A percentile compares a stretch with the other conserved stretches of the same genome.
These are phyloP conservation scores for Parazoanthus swiftii DNA, from an alignment of 92 coral and sea anemone species.

Conservation along the genomic window DNA sequence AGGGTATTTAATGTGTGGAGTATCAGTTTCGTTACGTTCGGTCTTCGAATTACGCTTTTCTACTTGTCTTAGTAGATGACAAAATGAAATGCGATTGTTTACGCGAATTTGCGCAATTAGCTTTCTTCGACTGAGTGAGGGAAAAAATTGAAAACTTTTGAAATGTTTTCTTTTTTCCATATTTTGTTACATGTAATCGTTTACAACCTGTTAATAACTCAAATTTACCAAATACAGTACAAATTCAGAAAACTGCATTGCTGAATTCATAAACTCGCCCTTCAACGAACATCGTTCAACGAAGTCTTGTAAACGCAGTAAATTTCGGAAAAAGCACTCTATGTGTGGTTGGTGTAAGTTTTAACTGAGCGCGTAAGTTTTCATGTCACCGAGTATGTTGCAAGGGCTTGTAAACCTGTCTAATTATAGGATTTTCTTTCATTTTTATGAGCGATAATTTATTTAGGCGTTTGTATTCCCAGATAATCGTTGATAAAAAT, in stretches of 20 bases:
- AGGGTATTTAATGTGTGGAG: background rate
- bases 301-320: conserved; percentile 9
- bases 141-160: background rate
- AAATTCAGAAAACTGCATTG: background rate
- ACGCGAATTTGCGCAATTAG: background rate
- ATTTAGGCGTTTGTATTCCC: conserved; percentile 19
- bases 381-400: background rate
- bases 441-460: conserved; percentile 35
- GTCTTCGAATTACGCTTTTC: background rate
- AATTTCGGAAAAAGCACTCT: background rate
- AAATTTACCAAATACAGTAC: conserved; percentile 5
- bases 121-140: background rate
- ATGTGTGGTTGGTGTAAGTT: background rate
- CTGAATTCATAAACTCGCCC: conserved; percentile 5
- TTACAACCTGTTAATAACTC: conserved; percentile 30
- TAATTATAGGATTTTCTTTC: conserved; percentile 22
- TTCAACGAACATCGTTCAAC: background rate
- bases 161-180: background rate
- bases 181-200: background rate
- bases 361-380: background rate
- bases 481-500: conserved; percentile 7
- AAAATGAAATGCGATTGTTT: too few relatives aligned
- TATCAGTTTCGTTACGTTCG: background rate
- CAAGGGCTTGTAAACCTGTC: background rate
- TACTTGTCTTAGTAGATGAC: background rate